Evolutionary conservation across 2,888 invertebrate genomes (phyloP).

Genomic region (Oscheius sp.): DNA sequence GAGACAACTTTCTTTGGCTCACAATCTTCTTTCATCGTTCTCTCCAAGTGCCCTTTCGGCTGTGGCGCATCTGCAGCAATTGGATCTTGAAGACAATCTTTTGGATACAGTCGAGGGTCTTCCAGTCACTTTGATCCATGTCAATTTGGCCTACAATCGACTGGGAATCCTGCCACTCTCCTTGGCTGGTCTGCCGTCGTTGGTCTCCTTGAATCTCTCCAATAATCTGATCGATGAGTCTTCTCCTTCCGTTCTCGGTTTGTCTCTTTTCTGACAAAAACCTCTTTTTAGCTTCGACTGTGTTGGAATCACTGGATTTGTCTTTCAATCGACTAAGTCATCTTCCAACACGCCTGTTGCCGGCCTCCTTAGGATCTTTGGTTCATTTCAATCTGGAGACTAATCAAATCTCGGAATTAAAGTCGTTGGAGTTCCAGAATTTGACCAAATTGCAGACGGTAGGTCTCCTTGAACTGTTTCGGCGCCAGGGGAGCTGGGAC

Average conservation of each 20-base stretch:
- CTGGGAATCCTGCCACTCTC: slow-evolving; percentile 52
- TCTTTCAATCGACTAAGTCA: slow-evolving; percentile 34
- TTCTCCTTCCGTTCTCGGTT: slow-evolving; percentile 39
- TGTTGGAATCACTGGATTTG: slow-evolving; percentile 44
- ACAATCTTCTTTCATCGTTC: slow-evolving; percentile 47
- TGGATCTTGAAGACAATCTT: slow-evolving; percentile 49
- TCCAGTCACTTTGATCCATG: slow-evolving; percentile 53
- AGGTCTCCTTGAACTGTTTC: slow-evolving; percentile 20
- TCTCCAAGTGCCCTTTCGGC: slow-evolving; percentile 34
- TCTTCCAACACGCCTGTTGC: slow-evolving; percentile 39
- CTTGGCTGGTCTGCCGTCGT: slow-evolving; percentile 44
- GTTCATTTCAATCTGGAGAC: slow-evolving; percentile 45
- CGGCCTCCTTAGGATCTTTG: slow-evolving; percentile 31
- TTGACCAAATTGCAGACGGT: slow-evolving; percentile 61
- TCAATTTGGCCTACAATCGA: slow-evolving; percentile 58
- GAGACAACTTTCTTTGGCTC: slow-evolving; percentile 52
- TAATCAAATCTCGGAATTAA: slow-evolving; percentile 47
- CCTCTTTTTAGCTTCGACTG: slow-evolving; percentile 34
- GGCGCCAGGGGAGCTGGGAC: not conserved
- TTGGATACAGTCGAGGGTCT: slow-evolving; percentile 37
- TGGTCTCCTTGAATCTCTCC: slow-evolving; percentile 61
- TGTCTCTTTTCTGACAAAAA: not conserved
- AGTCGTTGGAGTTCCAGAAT: slow-evolving; percentile 44
- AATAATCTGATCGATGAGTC: slow-evolving; percentile 45
- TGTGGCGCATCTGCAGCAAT: slow-evolving; percentile 53